Conservation (phyloP, 2,113 vertebrate genomes). For the Vidua macroura region DNA sequence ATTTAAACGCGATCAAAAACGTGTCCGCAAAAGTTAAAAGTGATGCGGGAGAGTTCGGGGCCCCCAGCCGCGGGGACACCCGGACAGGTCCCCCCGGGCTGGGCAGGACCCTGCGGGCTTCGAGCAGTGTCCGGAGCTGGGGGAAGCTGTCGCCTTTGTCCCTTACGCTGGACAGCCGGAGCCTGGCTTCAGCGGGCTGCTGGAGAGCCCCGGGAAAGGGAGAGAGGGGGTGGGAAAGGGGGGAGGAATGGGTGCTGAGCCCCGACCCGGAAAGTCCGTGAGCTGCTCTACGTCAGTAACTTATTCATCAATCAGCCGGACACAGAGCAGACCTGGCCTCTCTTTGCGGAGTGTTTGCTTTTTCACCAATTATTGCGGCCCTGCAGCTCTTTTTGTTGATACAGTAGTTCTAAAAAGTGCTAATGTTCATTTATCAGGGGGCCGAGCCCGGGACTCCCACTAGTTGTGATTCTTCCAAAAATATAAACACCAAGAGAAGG, state of each 20-base stretch:
- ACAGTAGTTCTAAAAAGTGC: constrained; percentile 89
- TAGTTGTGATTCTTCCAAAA: constrained; percentile 90
- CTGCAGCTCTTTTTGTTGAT: constrained; percentile 86
- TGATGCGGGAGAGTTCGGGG: rapidly evolving
- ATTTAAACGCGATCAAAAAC: neutral
- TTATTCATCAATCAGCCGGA: constrained; percentile 80
- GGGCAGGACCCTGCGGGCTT: neutral
- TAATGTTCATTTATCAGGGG: constrained; percentile 95
- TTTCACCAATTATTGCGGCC: constrained; percentile 90
- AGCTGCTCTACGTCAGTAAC: constrained; percentile 65
- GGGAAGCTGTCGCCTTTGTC: neutral
- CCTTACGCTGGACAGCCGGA: neutral
- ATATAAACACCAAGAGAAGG: constrained; percentile 91
- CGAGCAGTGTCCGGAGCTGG: neutral
- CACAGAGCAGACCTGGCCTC: constrained; percentile 81
- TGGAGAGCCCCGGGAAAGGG: neutral
- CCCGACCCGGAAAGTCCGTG: constrained; percentile 59
- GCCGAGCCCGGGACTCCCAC: constrained; percentile 78
- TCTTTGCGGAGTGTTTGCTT: constrained; percentile 87
- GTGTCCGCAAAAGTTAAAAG: neutral
- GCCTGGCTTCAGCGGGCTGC: neutral
- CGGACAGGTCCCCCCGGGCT: neutral
- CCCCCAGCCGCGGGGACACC: neutral
- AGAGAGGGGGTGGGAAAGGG: neutral
- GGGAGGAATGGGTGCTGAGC: neutral